phyloP scores from a whole-genome alignment of 2,113 vertebrate genomes.

The Trogon melanurus region DNA sequence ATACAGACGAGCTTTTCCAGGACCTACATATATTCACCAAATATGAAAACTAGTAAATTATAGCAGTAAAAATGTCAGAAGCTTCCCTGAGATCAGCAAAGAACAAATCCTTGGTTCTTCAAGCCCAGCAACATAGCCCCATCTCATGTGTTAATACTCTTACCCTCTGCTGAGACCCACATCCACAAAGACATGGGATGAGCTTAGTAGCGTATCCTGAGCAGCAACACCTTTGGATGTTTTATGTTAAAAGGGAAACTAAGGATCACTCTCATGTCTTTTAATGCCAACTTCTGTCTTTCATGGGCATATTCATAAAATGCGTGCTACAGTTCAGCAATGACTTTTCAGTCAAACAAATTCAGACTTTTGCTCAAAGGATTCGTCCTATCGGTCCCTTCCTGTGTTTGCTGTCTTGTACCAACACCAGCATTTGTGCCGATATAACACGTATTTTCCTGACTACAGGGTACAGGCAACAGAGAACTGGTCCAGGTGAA shows the following conservation, averaged over 20 bases:
- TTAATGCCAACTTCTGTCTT: background rate
- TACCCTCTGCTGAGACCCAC: background rate
- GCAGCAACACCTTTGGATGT: background rate
- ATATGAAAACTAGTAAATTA: slow-evolving; percentile 53
- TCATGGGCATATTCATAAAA: background rate
- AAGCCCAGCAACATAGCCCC: background rate
- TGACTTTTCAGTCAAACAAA: background rate
- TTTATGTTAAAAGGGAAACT: background rate
- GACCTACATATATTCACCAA: slow-evolving; percentile 38
- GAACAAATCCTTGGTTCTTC: background rate
- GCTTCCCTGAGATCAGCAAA: slow-evolving; percentile 28
- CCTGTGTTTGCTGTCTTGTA: background rate
- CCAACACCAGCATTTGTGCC: background rate
- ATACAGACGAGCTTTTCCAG: slow-evolving; percentile 48
- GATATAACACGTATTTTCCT: background rate
- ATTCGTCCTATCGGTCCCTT: background rate
- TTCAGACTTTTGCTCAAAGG: background rate
- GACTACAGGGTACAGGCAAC: background rate
- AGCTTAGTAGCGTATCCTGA: background rate
- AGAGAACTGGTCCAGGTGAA: background rate
- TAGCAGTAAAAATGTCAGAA: slow-evolving; percentile 49
- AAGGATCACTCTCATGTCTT: background rate
- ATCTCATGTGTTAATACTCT: background rate
- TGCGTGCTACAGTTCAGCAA: background rate
- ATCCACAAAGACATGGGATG: background rate